These are phyloP conservation scores for Hypolimnas misippus DNA, from an alignment of 2,888 invertebrate genomes.

Conservation along the genomic window DNA sequence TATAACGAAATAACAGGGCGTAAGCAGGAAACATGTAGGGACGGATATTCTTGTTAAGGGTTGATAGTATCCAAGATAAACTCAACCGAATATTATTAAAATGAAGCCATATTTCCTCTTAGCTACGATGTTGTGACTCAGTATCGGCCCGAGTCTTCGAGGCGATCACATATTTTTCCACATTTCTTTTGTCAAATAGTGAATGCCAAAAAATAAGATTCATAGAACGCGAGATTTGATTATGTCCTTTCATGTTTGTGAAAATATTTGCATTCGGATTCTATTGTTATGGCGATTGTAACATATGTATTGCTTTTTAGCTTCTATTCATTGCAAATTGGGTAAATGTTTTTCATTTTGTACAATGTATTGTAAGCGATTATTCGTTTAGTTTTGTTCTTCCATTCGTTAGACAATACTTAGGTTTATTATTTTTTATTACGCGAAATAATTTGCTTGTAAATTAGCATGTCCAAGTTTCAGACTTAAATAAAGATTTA, in stretches of 20 bases:
- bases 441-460: background rate
- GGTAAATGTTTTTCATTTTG: constrained; percentile 12
- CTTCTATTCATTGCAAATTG: constrained; percentile 18
- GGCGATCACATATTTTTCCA: background rate
- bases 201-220: constrained; percentile 18
- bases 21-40: constrained; percentile 56
- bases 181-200: constrained; percentile 6
- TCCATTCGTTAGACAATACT: background rate
- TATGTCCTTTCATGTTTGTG: constrained; percentile 5
- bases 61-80: constrained; percentile 47
- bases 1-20: constrained; percentile 49
- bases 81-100: constrained; percentile 35
- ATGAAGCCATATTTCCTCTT: constrained; percentile 19
- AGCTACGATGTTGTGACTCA: constrained; percentile 1
- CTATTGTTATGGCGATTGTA: constrained; percentile 22
- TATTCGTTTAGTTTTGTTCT: background rate
- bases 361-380: too few relatives aligned
- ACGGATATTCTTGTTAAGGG: constrained; percentile 47
- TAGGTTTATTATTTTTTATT: background rate
- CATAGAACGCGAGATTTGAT: constrained; percentile 22
- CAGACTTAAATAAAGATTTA: too few relatives aligned
- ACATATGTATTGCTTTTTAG: constrained; percentile 22
- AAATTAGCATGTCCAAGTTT: too few relatives aligned
- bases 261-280: constrained; percentile 25
- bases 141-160: background rate